phyloP scores from a whole-genome alignment of 2,113 vertebrate genomes.

The Tapirus terrestris region DNA sequence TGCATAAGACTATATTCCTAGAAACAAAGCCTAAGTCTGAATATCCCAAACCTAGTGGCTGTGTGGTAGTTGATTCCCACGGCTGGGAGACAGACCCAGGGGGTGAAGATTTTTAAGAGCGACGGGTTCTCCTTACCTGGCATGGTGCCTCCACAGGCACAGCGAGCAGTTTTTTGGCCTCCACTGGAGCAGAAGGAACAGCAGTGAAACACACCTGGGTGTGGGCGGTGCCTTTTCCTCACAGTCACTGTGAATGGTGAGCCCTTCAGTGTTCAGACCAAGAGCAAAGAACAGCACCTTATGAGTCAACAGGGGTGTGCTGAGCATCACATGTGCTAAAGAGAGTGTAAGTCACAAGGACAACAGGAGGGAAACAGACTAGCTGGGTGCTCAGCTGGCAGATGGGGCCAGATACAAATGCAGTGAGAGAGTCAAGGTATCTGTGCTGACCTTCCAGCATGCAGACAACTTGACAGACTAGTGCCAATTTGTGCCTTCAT shows the following conservation, averaged over 20 bases:
- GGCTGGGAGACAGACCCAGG: not conserved
- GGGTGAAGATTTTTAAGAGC: not conserved
- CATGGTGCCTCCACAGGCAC: conserved; percentile 95
- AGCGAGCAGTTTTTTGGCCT: conserved; percentile 92
- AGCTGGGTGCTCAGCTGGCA: not conserved
- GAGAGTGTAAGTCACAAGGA: not conserved
- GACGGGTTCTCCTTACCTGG: conserved; percentile 87
- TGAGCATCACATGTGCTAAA: not conserved
- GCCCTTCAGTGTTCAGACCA: conserved; percentile 85
- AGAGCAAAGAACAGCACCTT: conserved; percentile 60
- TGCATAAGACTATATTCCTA: not conserved
- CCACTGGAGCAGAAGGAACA: conserved; percentile 96
- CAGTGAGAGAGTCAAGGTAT: not conserved
- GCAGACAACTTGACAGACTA: fast-evolving
- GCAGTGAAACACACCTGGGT: conserved; percentile 94
- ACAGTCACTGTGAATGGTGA: conserved; percentile 92
- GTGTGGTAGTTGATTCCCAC: not conserved
- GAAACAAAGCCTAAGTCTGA: not conserved
- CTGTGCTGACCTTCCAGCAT: not conserved
- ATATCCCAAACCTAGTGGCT: not conserved
- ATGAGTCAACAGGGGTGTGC: not conserved
- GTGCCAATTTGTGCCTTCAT: not conserved
- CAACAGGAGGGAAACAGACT: not conserved
- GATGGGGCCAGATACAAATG: not conserved
- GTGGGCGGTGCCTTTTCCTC: conserved; percentile 87